These are phyloP conservation scores for Mola mola DNA, from an alignment of 2,113 vertebrate species.

Conservation along the genomic window DNA sequence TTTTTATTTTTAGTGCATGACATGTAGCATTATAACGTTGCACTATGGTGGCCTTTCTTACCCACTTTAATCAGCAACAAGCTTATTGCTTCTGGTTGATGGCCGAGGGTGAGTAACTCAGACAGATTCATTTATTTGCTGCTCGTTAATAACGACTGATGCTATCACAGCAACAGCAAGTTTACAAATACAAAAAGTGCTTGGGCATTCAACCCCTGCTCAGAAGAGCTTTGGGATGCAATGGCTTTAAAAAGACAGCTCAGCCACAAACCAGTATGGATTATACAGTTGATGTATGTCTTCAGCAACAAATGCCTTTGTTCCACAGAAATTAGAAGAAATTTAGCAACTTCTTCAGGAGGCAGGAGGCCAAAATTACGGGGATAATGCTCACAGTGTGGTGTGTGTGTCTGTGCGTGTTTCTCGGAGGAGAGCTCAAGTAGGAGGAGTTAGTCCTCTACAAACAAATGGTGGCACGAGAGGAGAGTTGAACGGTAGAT, in stretches of 20 bases:
- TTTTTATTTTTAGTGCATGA: conserved; percentile 32
- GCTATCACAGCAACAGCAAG: conserved; percentile 52
- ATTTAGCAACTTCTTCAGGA: conserved; percentile 47
- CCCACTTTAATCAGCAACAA: conserved; percentile 49
- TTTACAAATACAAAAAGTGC: conserved; percentile 27
- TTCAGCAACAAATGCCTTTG: conserved; percentile 60
- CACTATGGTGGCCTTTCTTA: conserved; percentile 32
- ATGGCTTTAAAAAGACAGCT: conserved; percentile 32
- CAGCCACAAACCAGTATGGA: conserved; percentile 32
- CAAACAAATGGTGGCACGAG: conserved; percentile 14
- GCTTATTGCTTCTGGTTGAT: conserved; percentile 54
- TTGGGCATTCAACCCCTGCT: conserved; percentile 31
- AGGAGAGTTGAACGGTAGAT: conserved; percentile 2
- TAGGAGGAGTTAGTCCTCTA: conserved; percentile 19
- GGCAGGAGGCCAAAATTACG: conserved; percentile 61
- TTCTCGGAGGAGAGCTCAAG: conserved; percentile 8
- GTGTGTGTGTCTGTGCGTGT: conserved; percentile 11
- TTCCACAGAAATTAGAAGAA: conserved; percentile 62
- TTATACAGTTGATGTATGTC: conserved; percentile 10
- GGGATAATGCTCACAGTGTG: conserved; percentile 40
- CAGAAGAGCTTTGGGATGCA: conserved; percentile 16
- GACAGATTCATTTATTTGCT: conserved; percentile 67
- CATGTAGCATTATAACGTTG: conserved; percentile 15
- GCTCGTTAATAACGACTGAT: conserved; percentile 62
- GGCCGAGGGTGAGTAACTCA: conserved; percentile 47